Conservation (phyloP, 2,888 invertebrate species). For the Pandemis cinnamomeana region DNA sequence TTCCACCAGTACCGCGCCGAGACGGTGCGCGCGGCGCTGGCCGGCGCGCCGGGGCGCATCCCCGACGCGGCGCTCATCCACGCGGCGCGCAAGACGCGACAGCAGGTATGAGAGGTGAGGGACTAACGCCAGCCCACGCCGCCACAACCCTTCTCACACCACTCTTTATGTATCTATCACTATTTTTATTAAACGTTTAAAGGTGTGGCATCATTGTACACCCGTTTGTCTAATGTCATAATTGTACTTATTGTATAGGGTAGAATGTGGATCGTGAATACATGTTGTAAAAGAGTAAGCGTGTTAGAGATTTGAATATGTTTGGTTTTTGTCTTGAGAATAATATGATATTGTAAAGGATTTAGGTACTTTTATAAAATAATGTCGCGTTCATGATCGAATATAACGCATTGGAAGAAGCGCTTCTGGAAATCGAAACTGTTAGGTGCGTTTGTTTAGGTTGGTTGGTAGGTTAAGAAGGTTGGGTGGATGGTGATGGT, state of each 20-base stretch:
- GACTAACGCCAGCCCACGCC: conserved; percentile 79
- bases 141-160: not conserved
- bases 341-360: too few relatives aligned
- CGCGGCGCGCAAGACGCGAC: conserved; percentile 97
- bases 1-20: conserved; percentile 85
- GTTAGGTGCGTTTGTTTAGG: not conserved
- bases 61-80: conserved; percentile 99
- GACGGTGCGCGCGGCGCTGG: conserved; percentile 90
- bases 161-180: not conserved
- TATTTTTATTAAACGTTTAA: not conserved
- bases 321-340: too few relatives aligned
- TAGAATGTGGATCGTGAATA: too few relatives aligned
- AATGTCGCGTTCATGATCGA: too few relatives aligned
- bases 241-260: too few relatives aligned
- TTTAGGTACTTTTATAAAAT: too few relatives aligned
- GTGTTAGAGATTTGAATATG: too few relatives aligned
- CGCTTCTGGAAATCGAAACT: not conserved
- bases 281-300: too few relatives aligned
- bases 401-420: too few relatives aligned
- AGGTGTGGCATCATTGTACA: too few relatives aligned
- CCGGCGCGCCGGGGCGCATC: conserved; percentile 92
- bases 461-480: not conserved
- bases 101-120: conserved; percentile 92
- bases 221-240: too few relatives aligned
- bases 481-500: not conserved